Percentiles rank a stretch among this genome's conserved stretches.
These are phyloP conservation scores for Meteorus sp. DNA, from an alignment of 1,140 invertebrate species.

Conservation along the genomic window DNA sequence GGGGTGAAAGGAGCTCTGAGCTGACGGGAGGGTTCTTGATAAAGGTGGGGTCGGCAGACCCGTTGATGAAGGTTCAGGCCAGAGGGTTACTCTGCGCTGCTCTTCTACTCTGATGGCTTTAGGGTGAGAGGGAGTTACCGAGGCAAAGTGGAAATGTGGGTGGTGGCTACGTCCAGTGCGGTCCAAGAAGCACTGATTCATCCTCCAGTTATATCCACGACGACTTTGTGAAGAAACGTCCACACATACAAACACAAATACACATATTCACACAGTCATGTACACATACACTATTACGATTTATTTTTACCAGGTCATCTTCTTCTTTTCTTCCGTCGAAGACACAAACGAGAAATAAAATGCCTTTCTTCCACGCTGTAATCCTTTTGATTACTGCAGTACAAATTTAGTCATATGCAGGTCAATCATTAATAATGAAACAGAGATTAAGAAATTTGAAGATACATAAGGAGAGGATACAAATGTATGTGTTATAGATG, in stretches of 20 bases:
- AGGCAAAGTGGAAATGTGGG: constrained; percentile 17
- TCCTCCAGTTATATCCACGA: constrained; percentile 50
- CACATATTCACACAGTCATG: not conserved
- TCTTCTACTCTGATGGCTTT: constrained; percentile 55
- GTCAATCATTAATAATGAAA: not conserved
- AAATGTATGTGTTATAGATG: too few species aligned
- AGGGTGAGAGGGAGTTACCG: constrained; percentile 22
- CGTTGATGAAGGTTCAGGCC: constrained; percentile 60
- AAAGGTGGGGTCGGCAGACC: constrained; percentile 59
- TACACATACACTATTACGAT: not conserved
- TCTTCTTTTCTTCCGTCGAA: not conserved
- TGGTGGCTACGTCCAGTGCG: constrained; percentile 44
- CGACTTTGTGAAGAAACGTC: not conserved
- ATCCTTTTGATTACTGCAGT: not conserved
- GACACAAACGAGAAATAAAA: not conserved
- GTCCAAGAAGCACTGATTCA: constrained; percentile 59
- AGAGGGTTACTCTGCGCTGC: constrained; percentile 51
- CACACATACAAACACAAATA: not conserved
- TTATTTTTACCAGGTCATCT: not conserved
- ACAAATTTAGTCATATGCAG: not conserved
- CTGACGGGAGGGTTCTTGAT: constrained; percentile 57
- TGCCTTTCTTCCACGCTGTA: not conserved
- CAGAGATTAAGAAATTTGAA: not conserved
- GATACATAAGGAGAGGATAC: too few species aligned
- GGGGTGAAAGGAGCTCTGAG: constrained; percentile 31